Conservation (phyloP, 2,888 invertebrate genomes). For the Quadroppia sp. region DNA sequence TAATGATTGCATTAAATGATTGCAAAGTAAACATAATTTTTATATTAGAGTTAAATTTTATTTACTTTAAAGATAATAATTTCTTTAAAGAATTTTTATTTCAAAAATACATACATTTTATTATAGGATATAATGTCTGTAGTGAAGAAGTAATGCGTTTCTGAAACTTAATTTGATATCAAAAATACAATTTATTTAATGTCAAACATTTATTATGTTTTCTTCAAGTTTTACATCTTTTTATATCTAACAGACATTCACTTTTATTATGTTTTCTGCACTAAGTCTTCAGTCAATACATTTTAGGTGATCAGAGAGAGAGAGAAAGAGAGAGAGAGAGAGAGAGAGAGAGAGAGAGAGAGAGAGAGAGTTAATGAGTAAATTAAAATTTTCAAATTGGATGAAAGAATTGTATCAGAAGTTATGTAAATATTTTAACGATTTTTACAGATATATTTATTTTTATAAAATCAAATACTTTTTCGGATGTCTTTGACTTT, state of each 20-base stretch:
- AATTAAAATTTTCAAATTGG: too few relatives aligned
- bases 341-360: too few relatives aligned
- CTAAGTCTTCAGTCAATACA: too few relatives aligned
- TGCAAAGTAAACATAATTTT: not conserved
- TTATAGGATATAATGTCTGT: not conserved
- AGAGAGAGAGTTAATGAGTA: too few relatives aligned
- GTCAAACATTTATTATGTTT: slow-evolving; percentile 1
- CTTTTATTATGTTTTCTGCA: not conserved
- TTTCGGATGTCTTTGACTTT: not conserved
- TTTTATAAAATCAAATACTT: too few relatives aligned
- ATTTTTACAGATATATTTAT: not conserved
- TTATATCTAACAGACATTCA: not conserved
- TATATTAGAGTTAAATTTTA: not conserved
- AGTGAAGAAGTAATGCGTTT: not conserved
- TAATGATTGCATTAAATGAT: not conserved
- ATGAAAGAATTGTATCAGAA: too few relatives aligned
- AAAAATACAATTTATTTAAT: slow-evolving; percentile 12
- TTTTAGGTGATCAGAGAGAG: too few relatives aligned
- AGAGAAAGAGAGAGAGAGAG: too few relatives aligned
- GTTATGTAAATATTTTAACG: not conserved
- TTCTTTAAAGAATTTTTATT: not conserved
- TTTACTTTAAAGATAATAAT: not conserved
- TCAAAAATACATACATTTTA: not conserved
- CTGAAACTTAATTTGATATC: not conserved
- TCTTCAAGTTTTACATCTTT: not conserved